A percentile compares a stretch with the other conserved stretches of the same genome.
Evolutionary conservation across 2,797 vertebrate species (phyloP).

Genomic region (Characodon lateralis): DNA sequence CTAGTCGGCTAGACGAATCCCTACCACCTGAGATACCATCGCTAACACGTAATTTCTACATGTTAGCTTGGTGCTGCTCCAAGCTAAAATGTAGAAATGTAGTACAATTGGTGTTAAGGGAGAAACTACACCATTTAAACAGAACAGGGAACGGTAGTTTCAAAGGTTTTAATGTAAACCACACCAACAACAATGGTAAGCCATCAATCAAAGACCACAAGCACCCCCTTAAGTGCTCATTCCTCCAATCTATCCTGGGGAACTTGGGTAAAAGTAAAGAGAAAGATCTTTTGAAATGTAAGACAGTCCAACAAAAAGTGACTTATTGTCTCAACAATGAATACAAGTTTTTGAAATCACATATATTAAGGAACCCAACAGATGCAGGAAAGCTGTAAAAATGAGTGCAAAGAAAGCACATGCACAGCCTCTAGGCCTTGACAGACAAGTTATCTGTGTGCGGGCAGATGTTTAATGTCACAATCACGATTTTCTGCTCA

Average conservation of each 20-base stretch:
- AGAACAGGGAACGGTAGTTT: not conserved
- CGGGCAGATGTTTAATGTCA: not conserved
- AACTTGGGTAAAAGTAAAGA: not conserved
- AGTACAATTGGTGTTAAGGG: not conserved
- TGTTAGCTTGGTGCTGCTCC: too few relatives aligned
- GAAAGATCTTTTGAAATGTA: not conserved
- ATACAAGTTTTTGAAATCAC: not conserved
- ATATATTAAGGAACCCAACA: not conserved
- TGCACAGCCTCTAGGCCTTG: not conserved
- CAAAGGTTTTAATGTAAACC: not conserved
- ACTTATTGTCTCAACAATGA: not conserved
- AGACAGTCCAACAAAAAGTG: not conserved
- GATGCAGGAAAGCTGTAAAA: not conserved
- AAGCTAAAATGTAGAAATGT: too few relatives aligned
- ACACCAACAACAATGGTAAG: not conserved
- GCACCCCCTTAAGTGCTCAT: not conserved
- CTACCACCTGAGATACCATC: too few relatives aligned
- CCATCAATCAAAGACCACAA: not conserved
- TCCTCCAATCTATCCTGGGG: too few relatives aligned
- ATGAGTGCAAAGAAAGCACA: not conserved
- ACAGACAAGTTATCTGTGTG: not conserved
- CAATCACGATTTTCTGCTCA: not conserved
- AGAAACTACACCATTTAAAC: too few relatives aligned
- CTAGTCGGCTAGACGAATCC: too few relatives aligned
- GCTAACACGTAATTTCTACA: too few relatives aligned